phyloP scores from a whole-genome alignment of 53 echinoderm and acorn worm species.

The Paracentrotus lividus region DNA sequence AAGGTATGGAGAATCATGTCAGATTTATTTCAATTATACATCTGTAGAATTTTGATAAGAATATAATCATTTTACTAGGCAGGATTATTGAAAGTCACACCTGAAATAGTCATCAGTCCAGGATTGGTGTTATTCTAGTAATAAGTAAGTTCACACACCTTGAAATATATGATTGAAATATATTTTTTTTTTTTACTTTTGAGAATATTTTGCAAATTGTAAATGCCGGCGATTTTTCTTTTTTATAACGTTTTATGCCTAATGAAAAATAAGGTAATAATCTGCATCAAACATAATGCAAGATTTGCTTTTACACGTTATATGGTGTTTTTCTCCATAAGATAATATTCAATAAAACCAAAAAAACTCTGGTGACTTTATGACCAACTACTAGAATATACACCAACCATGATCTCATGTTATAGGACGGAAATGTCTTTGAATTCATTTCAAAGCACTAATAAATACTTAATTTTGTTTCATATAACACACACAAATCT shows the following conservation, averaged over 20 bases:
- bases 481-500: constrained; percentile 9
- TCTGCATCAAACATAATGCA: not conserved
- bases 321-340: not conserved
- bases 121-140: not conserved
- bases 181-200: not conserved
- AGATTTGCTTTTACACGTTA: not conserved
- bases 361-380: no score
- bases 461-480: not conserved
- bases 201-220: not conserved
- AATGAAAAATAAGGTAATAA: no score
- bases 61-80: not conserved
- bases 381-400: not conserved
- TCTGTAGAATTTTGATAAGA: constrained; percentile 24
- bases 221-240: not conserved
- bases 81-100: not conserved
- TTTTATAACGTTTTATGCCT: no score
- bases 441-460: not conserved
- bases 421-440: not conserved
- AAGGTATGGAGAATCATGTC: not conserved
- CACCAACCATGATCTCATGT: constrained; percentile 3
- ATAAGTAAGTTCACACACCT: not conserved
- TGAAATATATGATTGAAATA: not conserved
- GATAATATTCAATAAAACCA: not conserved
- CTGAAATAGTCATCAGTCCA: not conserved
- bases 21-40: constrained; percentile 24